Percentiles rank a stretch among this genome's conserved stretches.
phyloP scores from a whole-genome alignment of 2,113 vertebrate genomes.

The Protobothrops mucrosquamatus region DNA sequence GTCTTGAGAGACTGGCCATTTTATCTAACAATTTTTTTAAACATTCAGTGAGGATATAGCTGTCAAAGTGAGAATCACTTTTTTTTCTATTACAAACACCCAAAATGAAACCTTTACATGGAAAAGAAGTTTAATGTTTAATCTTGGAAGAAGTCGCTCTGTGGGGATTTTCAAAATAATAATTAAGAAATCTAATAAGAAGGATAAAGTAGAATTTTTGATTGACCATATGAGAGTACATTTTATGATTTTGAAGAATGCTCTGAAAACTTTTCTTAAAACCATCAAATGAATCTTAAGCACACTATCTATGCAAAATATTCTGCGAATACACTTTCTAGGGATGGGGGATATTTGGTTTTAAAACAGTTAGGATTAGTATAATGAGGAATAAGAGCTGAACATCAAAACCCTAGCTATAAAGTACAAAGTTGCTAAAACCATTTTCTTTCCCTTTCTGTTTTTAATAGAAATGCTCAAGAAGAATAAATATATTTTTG shows the following conservation, averaged over 20 bases:
- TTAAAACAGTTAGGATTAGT: background rate
- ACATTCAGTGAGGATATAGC: background rate
- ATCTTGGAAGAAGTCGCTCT: background rate
- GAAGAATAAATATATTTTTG: background rate
- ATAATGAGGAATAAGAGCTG: background rate
- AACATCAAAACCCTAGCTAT: background rate
- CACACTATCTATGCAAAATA: background rate
- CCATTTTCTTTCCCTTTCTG: background rate
- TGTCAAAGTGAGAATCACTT: background rate
- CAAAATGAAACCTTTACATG: background rate
- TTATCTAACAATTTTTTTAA: background rate
- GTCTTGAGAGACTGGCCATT: background rate
- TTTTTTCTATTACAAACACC: background rate
- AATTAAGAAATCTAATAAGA: background rate
- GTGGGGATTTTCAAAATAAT: background rate
- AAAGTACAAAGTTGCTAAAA: background rate
- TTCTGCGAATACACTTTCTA: background rate
- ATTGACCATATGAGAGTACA: background rate
- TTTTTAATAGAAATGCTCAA: slow-evolving; percentile 5
- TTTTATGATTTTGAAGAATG: background rate
- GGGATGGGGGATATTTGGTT: background rate
- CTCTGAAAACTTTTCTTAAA: background rate
- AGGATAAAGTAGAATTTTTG: background rate
- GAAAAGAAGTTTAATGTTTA: background rate
- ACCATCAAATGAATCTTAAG: background rate